These are phyloP conservation scores for Machaerirhynchus nigripectus DNA, from an alignment of 2,113 vertebrate genomes.

Conservation along the genomic window DNA sequence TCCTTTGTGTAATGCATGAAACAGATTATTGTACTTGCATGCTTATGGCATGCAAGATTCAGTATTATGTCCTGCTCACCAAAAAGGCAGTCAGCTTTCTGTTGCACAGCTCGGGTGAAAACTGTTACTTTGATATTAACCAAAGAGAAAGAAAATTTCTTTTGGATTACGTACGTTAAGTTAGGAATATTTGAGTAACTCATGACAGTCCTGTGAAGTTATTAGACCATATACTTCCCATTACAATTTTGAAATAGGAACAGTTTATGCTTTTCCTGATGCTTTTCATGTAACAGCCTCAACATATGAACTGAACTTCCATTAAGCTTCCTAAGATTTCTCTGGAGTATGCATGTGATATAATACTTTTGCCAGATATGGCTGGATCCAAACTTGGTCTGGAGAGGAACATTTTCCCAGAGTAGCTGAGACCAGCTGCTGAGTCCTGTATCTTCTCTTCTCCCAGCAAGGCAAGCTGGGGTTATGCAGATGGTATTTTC, in stretches of 20 bases:
- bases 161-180: not conserved
- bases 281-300: slow-evolving; percentile 44
- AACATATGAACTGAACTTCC: slow-evolving; percentile 48
- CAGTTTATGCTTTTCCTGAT: slow-evolving; percentile 51
- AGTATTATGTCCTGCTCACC: not conserved
- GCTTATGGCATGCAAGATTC: not conserved
- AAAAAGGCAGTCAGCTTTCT: not conserved
- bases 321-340: slow-evolving; percentile 58
- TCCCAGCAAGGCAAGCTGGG: slow-evolving; percentile 16
- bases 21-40: not conserved
- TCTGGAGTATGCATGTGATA: slow-evolving; percentile 39
- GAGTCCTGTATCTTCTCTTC: slow-evolving; percentile 44
- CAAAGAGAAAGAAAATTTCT: not conserved
- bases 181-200: not conserved
- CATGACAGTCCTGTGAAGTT: not conserved
- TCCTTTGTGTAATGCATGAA: not conserved
- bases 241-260: not conserved
- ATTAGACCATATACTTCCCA: not conserved
- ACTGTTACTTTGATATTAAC: not conserved
- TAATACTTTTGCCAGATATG: slow-evolving; percentile 45
- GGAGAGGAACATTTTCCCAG: slow-evolving; percentile 46
- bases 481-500: slow-evolving; percentile 67
- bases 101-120: not conserved
- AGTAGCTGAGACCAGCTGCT: slow-evolving; percentile 60
- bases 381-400: slow-evolving; percentile 51